Base-by-base conservation (phyloP, 2,888 invertebrate genomes). In the Hyles lineata region DNA sequence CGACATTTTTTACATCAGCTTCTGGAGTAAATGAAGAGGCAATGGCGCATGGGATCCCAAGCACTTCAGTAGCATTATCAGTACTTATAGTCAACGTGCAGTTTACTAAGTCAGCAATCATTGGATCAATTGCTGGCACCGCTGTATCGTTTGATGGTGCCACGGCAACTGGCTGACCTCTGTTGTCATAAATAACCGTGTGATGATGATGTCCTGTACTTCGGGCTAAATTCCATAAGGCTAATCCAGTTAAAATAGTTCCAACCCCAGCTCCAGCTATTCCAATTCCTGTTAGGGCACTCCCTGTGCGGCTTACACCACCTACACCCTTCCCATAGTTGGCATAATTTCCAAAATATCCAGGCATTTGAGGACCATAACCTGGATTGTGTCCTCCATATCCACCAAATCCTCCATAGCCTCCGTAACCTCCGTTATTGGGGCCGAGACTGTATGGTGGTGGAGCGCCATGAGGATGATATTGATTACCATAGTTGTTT, bases 11-110 rank as follows among this genome's bases (percentile, higher is more conserved):
- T 7, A 93, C 87, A 75, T 93, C 89, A 61, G 93, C 90, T 50
- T 95, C 91, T 8, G 94, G 94, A 9, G 91, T 89, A 79, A 95
- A 95, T 1, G 95, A 95, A 32, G 95, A 93, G 69, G 95, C 95
- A 25, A 95, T 95, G 29, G 94, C 89, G 82, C 95, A 95, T 15
- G 95, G 95, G 81, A 95, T 95, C 4, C 90, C 92, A 29, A 95
- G 83, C 19, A 95, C 87, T 86, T 95, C 95, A 0, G 93, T 93
- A 35, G 86, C 84, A 72, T 93, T 88, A 59, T 86, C 86, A 74
- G 80, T 91, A 75, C 83, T 90, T 73, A 95, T 91, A n/a, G 93
- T 92, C 63, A 95, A 84, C 70, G 92, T 91, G 76, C 95, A 95
- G 79, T 95, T 95, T 1, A 89, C 88, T 73, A 95, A 88, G 82